Base-by-base conservation (phyloP, 2,888 invertebrate genomes). In the Megaustenia siamemsis region DNA sequence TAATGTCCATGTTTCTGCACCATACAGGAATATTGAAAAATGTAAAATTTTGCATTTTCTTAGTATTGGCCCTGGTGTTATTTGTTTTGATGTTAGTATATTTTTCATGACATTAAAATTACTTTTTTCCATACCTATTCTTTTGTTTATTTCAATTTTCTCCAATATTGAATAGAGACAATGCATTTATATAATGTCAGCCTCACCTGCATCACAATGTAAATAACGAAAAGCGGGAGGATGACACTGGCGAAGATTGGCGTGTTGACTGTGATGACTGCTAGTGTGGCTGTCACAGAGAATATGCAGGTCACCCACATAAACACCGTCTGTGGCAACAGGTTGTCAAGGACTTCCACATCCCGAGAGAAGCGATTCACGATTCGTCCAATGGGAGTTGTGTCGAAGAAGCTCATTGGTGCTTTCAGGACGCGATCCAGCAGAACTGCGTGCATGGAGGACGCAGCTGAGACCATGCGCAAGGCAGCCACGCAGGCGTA, bases 371-470 rank as follows among this genome's bases (percentile, higher is more conserved):
- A 89, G 12, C 89, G 85, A 90, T 93, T 94, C 38, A 93, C 87
- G 78, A 93, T 93, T 83, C 93, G 89, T 15, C 93, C 94, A 40
- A 92, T 85, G 18, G 93, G 94, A 24, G 93, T 94, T 8, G 92
- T 93, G 88, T 90, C 92, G 79, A 92, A 93, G 86, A 92, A 93
- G 21, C 88, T 86, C 89, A 92, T 90, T 40, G 89, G 89, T 28
- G 87, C 84, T n/a, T 83, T 86, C 56, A 90, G n/a, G 21, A 90
- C 87, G 40, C 82, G 81, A 63, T 85, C 71, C 5, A 90, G 84
- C 86, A 90, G 87, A n/a, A 77, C 69, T 28, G 66, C 32, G 45
- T 90, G 90, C 49, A 90, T 85, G 15, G 53, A 40, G 15, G 83
- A 76, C 0, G 90, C 89, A 0, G 92, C 91, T 18, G 83, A 60